Conservation (phyloP, 1,140 invertebrate genomes). For the Diabrotica undecimpunctata region DNA sequence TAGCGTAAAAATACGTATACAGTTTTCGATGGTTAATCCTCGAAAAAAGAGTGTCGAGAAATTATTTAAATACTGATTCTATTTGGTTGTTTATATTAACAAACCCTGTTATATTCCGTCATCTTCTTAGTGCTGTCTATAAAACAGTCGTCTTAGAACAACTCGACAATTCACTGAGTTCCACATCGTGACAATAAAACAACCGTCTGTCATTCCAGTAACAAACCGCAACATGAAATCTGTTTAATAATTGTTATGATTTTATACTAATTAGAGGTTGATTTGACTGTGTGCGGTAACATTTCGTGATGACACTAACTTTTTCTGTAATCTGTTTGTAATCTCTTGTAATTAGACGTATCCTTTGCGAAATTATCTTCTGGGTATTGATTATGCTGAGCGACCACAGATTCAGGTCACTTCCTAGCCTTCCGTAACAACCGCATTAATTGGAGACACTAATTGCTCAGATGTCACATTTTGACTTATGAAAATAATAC, state of each 20-base stretch:
- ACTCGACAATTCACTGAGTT: no score
- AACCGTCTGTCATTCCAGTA: background rate
- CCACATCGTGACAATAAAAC: background rate
- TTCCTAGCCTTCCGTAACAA: background rate
- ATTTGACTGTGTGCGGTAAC: background rate
- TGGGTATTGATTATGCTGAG: background rate
- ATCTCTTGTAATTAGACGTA: background rate
- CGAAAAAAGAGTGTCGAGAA: no score
- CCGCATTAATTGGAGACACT: background rate
- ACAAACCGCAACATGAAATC: background rate
- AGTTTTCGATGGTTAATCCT: no score
- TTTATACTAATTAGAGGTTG: slow-evolving; percentile 2
- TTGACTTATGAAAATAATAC: background rate
- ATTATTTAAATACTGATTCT: no score
- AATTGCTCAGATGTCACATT: background rate
- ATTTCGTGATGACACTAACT: background rate
- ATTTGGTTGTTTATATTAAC: no score
- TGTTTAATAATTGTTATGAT: background rate
- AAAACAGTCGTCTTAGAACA: no score
- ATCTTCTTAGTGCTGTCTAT: no score
- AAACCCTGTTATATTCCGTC: no score
- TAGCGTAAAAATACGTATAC: no score
- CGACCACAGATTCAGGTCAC: background rate
- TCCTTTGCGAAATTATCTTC: background rate
- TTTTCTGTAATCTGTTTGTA: background rate